Conservation (phyloP, 2,888 invertebrate genomes). For the Drosophila mercatorum region DNA sequence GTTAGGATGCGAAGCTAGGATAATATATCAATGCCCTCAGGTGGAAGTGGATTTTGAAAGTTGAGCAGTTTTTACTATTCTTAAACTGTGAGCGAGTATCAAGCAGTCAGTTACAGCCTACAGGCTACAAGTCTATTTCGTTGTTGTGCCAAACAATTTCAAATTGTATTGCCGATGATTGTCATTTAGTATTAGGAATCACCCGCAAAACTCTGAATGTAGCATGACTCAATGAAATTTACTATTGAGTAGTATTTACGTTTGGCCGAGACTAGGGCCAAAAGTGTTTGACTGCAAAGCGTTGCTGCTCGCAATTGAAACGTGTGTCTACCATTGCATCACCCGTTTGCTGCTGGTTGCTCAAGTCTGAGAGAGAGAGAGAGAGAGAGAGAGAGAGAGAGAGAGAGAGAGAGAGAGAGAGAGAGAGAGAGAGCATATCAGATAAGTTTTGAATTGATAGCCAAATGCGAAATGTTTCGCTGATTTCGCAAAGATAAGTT, state of each 20-base stretch:
- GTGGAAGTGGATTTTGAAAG: too few relatives aligned
- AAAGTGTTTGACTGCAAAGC: background rate
- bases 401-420: too few relatives aligned
- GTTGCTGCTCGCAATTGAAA: background rate
- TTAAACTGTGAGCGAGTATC: background rate
- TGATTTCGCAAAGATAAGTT: too few relatives aligned
- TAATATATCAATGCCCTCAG: too few relatives aligned
- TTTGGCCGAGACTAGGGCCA: background rate
- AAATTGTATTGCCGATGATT: background rate
- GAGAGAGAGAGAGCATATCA: too few relatives aligned
- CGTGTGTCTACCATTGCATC: background rate
- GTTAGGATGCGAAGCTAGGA: too few relatives aligned
- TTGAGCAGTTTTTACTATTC: background rate
- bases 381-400: too few relatives aligned
- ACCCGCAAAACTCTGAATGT: background rate
- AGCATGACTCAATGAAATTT: background rate
- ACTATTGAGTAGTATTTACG: background rate
- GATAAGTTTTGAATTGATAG: too few relatives aligned
- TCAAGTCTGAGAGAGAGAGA: too few relatives aligned
- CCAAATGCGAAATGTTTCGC: too few relatives aligned
- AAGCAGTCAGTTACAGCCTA: background rate
- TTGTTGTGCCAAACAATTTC: background rate
- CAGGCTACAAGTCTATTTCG: background rate
- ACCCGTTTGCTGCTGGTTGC: too few relatives aligned
- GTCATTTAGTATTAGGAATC: background rate